Evolutionary conservation across 2,113 vertebrate genomes (phyloP).

Genomic region (Crotophaga sulcirostris): DNA sequence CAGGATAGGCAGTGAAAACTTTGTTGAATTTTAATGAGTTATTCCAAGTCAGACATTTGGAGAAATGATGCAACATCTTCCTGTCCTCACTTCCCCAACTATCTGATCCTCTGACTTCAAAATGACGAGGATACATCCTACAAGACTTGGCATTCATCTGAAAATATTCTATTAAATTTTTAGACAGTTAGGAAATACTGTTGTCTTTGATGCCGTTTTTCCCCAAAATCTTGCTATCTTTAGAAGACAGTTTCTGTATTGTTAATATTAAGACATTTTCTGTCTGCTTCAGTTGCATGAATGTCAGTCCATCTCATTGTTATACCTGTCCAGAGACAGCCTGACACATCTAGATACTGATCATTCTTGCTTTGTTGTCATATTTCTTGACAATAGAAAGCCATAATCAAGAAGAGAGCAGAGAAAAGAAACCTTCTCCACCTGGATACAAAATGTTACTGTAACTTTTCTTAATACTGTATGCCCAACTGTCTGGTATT

Average conservation of each 20-base stretch:
- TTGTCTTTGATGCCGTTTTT: background rate
- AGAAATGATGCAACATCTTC: background rate
- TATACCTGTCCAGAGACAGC: background rate
- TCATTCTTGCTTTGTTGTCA: background rate
- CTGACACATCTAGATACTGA: background rate
- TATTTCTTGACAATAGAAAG: background rate
- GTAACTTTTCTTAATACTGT: background rate
- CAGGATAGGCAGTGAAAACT: background rate
- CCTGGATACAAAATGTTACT: background rate
- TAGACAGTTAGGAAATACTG: background rate
- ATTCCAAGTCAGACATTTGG: background rate
- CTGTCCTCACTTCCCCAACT: background rate
- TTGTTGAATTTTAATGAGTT: background rate
- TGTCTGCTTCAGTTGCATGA: background rate
- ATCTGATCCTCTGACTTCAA: background rate
- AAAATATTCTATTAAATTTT: background rate
- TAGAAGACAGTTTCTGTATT: background rate
- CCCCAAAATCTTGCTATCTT: background rate
- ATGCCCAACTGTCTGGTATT: background rate
- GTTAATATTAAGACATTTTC: background rate
- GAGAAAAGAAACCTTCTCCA: background rate
- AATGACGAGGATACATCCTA: background rate
- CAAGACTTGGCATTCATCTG: background rate
- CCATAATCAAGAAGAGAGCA: background rate
- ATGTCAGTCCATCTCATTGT: background rate